A percentile compares a stretch with the other conserved stretches of the same genome.
Evolutionary conservation across 2,113 vertebrate species (phyloP).

Genomic region (Gymnarchus niloticus): DNA sequence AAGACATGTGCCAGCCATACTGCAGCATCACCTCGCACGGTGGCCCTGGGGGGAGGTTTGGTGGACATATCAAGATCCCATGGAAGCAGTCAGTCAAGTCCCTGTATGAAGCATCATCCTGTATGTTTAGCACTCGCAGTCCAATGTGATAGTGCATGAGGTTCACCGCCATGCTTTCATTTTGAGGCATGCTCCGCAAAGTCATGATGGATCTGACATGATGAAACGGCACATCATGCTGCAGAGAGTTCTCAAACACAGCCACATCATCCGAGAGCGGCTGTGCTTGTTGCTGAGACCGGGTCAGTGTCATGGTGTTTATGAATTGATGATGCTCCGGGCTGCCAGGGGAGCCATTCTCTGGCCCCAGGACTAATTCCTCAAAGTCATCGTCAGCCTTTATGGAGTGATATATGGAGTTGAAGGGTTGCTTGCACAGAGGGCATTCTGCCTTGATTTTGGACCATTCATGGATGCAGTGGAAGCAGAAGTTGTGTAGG

Average conservation of each 20-base stretch:
- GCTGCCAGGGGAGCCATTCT: constrained; percentile 41
- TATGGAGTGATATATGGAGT: constrained; percentile 87
- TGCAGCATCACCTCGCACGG: constrained; percentile 78
- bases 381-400: constrained; percentile 87
- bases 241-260: constrained; percentile 58
- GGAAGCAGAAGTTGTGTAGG: constrained; percentile 90
- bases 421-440: constrained; percentile 90
- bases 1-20: constrained; percentile 73
- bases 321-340: neutral
- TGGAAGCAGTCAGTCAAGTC: constrained; percentile 79
- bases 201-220: constrained; percentile 60
- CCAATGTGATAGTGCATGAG: constrained; percentile 69
- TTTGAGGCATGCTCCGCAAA: constrained; percentile 50
- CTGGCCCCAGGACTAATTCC: constrained; percentile 73
- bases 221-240: constrained; percentile 52
- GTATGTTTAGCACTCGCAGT: constrained; percentile 66
- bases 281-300: constrained; percentile 46
- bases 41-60: constrained; percentile 78
- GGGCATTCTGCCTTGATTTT: constrained; percentile 98
- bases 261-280: constrained; percentile 60
- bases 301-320: constrained; percentile 33
- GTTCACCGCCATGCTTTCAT: constrained; percentile 52
- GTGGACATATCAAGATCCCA: constrained; percentile 68
- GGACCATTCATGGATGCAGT: constrained; percentile 92
- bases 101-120: constrained; percentile 63